phyloP scores from a whole-genome alignment of 2,797 vertebrate species.

The Melanotaenia parkinsoni region DNA sequence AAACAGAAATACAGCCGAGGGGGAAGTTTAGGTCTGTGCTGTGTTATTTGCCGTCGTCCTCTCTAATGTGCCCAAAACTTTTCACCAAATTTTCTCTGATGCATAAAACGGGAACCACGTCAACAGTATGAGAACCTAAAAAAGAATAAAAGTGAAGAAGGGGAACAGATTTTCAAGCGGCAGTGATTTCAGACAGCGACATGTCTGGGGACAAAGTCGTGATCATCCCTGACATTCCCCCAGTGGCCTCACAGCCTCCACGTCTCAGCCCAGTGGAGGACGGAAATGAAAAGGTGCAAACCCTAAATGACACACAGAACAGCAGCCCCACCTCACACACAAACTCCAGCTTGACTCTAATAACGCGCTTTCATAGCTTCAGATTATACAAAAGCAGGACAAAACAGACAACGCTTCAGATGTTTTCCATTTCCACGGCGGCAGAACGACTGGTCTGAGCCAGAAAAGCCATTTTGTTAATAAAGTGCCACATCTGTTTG shows the following conservation, averaged over 20 bases:
- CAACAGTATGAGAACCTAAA: no score
- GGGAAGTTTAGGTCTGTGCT: not conserved
- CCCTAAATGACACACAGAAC: slow-evolving; percentile 16
- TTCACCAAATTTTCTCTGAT: not conserved
- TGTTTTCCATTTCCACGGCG: not conserved
- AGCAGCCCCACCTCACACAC: not conserved
- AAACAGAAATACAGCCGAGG: not conserved
- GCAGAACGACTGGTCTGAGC: not conserved
- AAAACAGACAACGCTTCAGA: not conserved
- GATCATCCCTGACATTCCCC: slow-evolving; percentile 43
- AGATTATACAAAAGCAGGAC: not conserved
- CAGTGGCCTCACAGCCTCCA: slow-evolving; percentile 20
- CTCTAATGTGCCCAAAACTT: not conserved
- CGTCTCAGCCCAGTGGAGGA: slow-evolving; percentile 64
- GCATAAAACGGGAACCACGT: no score
- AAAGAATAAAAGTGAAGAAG: not conserved
- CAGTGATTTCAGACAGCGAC: slow-evolving; percentile 9
- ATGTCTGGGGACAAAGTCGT: slow-evolving; percentile 29
- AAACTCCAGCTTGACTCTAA: not conserved
- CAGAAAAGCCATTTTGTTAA: slow-evolving; percentile 44
- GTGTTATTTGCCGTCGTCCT: not conserved
- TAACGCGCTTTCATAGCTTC: not conserved
- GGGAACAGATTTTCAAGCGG: slow-evolving; percentile 10
- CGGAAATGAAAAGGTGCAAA: slow-evolving; percentile 55
- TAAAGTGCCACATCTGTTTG: slow-evolving; percentile 43